A percentile compares a stretch with the other conserved stretches of the same genome.
phyloP scores from a whole-genome alignment of 2,888 invertebrate genomes.

The Ptychoptera contaminata region DNA sequence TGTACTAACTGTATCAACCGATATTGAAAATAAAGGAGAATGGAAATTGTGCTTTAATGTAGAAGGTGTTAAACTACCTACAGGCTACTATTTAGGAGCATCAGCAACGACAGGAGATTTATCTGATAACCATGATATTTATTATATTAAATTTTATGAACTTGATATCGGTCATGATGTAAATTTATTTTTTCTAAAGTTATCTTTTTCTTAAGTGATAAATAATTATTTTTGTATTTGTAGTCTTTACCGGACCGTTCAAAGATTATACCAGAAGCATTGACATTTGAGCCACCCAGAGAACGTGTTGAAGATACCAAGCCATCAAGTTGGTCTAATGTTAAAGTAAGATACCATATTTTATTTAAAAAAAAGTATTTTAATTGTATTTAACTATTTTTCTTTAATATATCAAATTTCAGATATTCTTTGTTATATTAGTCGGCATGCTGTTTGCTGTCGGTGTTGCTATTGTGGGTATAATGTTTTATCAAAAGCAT shows the following conservation, averaged over 20 bases:
- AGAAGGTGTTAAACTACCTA: slow-evolving; percentile 77
- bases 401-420: slow-evolving; percentile 1
- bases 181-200: slow-evolving; percentile 4
- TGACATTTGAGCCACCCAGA: slow-evolving; percentile 78
- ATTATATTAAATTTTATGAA: slow-evolving; percentile 83
- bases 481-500: slow-evolving; percentile 86
- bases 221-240: slow-evolving; percentile 4
- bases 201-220: slow-evolving; percentile 3
- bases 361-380: background rate
- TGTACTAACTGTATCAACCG: slow-evolving; percentile 76
- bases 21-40: slow-evolving; percentile 77
- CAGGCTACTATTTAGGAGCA: slow-evolving; percentile 87
- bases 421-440: slow-evolving; percentile 73
- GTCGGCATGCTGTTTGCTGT: slow-evolving; percentile 68
- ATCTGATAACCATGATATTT: slow-evolving; percentile 90
- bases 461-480: slow-evolving; percentile 69
- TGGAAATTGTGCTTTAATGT: slow-evolving; percentile 92
- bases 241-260: slow-evolving; percentile 43
- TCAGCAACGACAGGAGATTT: slow-evolving; percentile 95
- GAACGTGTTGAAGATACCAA: slow-evolving; percentile 82
- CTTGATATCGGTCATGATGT: slow-evolving; percentile 38
- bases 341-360: slow-evolving; percentile 36
- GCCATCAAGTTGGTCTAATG: slow-evolving; percentile 70
- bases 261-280: slow-evolving; percentile 74
- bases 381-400: background rate